Conservation (phyloP, 2,888 invertebrate genomes). For the Polylopha cassiicola region DNA sequence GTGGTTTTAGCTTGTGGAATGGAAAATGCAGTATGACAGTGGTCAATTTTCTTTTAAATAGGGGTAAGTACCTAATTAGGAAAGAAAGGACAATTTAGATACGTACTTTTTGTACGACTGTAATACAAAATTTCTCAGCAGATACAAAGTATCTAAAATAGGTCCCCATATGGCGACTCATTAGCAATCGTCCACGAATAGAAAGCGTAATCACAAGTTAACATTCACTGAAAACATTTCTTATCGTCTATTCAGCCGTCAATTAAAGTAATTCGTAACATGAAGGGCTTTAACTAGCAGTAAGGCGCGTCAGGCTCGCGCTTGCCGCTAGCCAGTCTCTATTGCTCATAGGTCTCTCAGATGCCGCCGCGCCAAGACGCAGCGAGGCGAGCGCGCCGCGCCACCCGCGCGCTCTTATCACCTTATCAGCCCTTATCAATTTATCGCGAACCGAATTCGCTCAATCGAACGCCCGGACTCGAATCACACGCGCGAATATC, state of each 20-base stretch:
- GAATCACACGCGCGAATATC: conserved; percentile 52
- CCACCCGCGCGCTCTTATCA: conserved; percentile 45
- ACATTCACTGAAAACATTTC: conserved; percentile 17
- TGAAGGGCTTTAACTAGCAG: not conserved
- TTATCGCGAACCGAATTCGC: conserved; percentile 73
- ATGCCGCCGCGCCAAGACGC: conserved; percentile 59
- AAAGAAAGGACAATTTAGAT: too few relatives aligned
- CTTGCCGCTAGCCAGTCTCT: conserved; percentile 24
- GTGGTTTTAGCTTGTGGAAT: too few relatives aligned
- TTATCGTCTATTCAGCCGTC: conserved; percentile 9
- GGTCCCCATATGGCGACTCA: too few relatives aligned
- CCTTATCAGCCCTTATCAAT: conserved; percentile 69
- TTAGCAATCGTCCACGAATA: too few relatives aligned
- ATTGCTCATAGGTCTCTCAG: conserved; percentile 48
- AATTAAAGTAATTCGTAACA: conserved; percentile 12
- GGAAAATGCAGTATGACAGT: too few relatives aligned
- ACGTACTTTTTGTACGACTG: too few relatives aligned
- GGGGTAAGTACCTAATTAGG: too few relatives aligned
- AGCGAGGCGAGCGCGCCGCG: conserved; percentile 30
- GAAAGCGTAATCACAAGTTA: conserved; percentile 15
- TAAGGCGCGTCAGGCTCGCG: conserved; percentile 13
- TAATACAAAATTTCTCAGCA: too few relatives aligned
- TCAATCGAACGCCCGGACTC: conserved; percentile 47
- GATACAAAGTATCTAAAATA: too few relatives aligned
- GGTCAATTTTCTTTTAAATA: too few relatives aligned